Base-by-base conservation (phyloP, 2,888 invertebrate species). In the Amiota minor region DNA sequence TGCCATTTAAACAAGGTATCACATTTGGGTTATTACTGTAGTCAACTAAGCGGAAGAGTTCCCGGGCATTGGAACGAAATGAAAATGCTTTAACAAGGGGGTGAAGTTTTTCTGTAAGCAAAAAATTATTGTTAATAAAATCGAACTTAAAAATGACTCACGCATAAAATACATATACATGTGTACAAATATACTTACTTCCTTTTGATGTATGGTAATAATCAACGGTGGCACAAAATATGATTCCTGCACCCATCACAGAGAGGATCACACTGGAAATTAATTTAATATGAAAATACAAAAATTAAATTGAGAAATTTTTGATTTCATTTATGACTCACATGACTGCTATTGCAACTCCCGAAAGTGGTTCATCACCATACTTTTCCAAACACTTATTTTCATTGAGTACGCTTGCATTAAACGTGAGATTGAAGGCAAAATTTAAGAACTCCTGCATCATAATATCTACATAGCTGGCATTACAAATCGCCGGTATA, bases 321-420 rank as follows among this genome's bases (percentile, higher is more conserved):
- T 53, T 10, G 12, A 9, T 9, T 14, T 23, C 9, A 9, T 3
- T 16, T 35, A 35, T 1, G 11, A 78, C 85, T 78, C 72, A 88
- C 87, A 87, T 72, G 18, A 84, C 84, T 46, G 81, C 77, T 76
- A 85, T 83, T n/a, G 86, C 78, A 0, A 85, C 73, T 3, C 76
- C 73, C 45, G 79, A 80, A 10, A 82, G 74, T 0, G 83, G 55
- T 1, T 73, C 68, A 35, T 4, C 35, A 35, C 35, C 35, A 35
- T 35, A 35, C 0, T 8, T n/a, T 1, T 79, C 78, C 4, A 49
- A 50, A 49, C 82, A 84, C 4, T 9, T 50, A 2, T 47, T 1
- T 1, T 71, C 75, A 0, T 61, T 59, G 3, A 82, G 65, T 10
- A 11, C 20, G 0, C 72, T 18, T 9, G 8, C 10, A 8, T 23